phyloP scores from a whole-genome alignment of 2,888 invertebrate genomes.

The Spisula subtruncata region DNA sequence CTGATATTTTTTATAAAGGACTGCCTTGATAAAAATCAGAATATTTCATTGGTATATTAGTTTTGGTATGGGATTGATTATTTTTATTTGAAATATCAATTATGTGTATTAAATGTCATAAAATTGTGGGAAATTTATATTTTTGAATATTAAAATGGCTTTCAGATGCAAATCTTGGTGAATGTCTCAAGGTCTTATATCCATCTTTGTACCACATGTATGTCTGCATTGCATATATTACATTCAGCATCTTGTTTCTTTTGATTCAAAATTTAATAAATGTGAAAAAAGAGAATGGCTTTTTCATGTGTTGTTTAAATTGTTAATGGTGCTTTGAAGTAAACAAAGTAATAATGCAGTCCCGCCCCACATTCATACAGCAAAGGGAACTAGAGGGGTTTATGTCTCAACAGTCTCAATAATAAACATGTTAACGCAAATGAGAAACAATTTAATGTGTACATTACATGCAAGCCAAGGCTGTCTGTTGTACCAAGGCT shows the following conservation, averaged over 20 bases:
- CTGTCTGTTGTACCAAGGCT: not conserved
- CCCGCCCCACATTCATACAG: not conserved
- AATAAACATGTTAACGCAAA: not conserved
- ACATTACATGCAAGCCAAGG: not conserved
- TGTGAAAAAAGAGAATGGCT: conserved; percentile 4
- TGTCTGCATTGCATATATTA: not conserved
- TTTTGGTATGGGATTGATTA: not conserved
- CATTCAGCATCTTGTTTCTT: not conserved
- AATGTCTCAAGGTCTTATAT: not conserved
- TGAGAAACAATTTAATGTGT: conserved; percentile 12
- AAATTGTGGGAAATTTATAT: not conserved
- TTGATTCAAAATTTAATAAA: conserved; percentile 16
- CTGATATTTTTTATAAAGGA: not conserved
- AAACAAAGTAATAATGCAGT: conserved; percentile 22
- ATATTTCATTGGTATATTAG: not conserved
- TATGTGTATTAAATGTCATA: not conserved
- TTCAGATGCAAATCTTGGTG: conserved; percentile 13
- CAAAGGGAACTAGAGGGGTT: not conserved
- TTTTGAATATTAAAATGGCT: not conserved
- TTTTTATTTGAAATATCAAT: conserved; percentile 6
- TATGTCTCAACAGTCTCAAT: not conserved
- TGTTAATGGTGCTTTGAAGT: conserved; percentile 7
- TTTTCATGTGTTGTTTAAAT: conserved; percentile 20
- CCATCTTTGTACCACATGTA: not conserved
- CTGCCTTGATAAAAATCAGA: not conserved